A percentile compares a stretch with the other conserved stretches of the same genome.
phyloP scores from a whole-genome alignment of 2,888 invertebrate species.

The Dolichopus griseipennis region DNA sequence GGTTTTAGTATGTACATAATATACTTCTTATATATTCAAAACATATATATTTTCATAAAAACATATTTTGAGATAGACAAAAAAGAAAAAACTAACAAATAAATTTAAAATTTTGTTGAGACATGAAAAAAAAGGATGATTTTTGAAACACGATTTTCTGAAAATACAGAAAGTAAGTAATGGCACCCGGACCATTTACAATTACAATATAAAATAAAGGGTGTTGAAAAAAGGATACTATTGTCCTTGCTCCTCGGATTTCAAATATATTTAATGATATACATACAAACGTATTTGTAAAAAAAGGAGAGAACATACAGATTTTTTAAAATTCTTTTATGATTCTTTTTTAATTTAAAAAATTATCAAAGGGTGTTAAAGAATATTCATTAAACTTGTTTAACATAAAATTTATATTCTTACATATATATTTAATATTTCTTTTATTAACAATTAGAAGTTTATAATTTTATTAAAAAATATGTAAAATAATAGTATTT shows the following conservation, averaged over 20 bases:
- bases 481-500: too few species aligned
- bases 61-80: not conserved
- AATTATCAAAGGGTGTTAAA: not conserved
- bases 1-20: too few species aligned
- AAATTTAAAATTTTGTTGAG: too few species aligned
- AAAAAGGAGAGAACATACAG: not conserved
- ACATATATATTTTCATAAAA: too few species aligned
- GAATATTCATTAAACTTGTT: not conserved
- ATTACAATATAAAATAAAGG: not conserved
- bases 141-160: too few species aligned
- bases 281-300: not conserved
- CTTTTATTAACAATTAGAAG: too few species aligned
- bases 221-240: not conserved
- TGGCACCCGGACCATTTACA: not conserved
- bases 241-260: conserved; percentile 1
- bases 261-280: not conserved
- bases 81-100: not conserved
- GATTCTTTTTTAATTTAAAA: not conserved
- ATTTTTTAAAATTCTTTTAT: not conserved
- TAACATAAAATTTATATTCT: not conserved
- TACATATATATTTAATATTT: too few species aligned
- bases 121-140: not conserved
- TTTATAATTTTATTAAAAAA: too few species aligned
- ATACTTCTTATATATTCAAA: too few species aligned
- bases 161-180: not conserved